Evolutionary conservation across 2,888 invertebrate genomes (phyloP).

Genomic region (Zygaena filipendulae): DNA sequence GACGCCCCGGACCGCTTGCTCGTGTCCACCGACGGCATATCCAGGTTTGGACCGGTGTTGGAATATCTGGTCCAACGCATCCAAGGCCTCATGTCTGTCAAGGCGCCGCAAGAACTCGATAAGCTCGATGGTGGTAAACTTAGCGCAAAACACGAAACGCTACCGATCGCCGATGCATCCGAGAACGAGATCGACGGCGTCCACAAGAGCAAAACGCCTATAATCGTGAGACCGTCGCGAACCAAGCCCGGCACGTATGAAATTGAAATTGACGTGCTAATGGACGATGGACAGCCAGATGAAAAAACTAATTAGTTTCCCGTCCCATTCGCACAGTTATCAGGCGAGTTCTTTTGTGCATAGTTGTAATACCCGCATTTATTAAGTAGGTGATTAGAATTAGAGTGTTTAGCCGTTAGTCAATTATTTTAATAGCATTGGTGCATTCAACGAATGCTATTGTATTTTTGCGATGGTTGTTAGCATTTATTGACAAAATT

Average conservation of each 20-base stretch:
- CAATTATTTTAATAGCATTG: no score
- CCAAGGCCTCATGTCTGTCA: constrained; percentile 76
- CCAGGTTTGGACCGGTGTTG: constrained; percentile 74
- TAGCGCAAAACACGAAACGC: constrained; percentile 6
- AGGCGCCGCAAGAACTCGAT: constrained; percentile 66
- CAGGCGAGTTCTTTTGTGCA: no score
- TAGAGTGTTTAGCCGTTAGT: constrained; percentile 1
- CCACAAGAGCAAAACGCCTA: constrained; percentile 46
- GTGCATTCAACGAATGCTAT: no score
- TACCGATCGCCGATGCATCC: constrained; percentile 37
- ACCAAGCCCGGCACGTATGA: constrained; percentile 53
- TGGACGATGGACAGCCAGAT: constrained; percentile 53
- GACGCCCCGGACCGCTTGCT: constrained; percentile 38
- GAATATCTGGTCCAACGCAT: constrained; percentile 76
- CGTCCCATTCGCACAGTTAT: no score
- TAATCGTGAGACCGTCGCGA: constrained; percentile 41
- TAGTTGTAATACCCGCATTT: no score
- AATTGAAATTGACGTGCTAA: constrained; percentile 49
- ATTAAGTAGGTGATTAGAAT: constrained; percentile 10
- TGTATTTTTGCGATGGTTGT: no score
- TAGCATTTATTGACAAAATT: no score
- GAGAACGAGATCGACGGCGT: constrained; percentile 59
- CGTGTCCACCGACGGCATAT: constrained; percentile 45
- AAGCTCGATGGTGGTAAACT: constrained; percentile 24
- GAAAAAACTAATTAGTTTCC: constrained; percentile 18